Base-by-base conservation (phyloP, 2,888 invertebrate species). In the Eremobia ochroleuca region DNA sequence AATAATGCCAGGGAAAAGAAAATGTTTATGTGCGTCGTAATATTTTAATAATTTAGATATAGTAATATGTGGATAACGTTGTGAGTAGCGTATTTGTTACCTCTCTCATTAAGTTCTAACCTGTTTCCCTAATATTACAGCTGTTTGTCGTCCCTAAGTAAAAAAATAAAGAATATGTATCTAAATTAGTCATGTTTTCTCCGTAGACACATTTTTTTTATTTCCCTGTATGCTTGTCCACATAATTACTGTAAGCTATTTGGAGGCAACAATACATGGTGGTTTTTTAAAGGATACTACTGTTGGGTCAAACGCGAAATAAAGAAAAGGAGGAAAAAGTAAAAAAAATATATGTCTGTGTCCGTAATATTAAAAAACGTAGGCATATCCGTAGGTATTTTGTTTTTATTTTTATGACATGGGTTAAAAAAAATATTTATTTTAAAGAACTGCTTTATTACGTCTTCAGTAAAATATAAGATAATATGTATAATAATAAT, bases 131-230 rank as follows among this genome's bases (percentile, higher is more conserved):
- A n/a, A n/a, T n/a, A n/a, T n/a, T n/a, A n/a, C n/a, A n/a, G n/a
- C n/a, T n/a, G n/a, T n/a, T n/a, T n/a, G n/a, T n/a, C n/a, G n/a
- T n/a, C n/a, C n/a, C n/a, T n/a, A n/a, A n/a, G n/a, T n/a, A n/a
- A n/a, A n/a, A n/a, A n/a, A n/a, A n/a, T n/a, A n/a, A n/a, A n/a
- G n/a, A n/a, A n/a, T n/a, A n/a, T n/a, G 34, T 37, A 37, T 77
- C 28, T 11, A 46, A 46, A 77, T 64, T 34, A 76, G 11, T 21
- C 28, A 64, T 77, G 8, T 18, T 43, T 77, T 77, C 46, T 61
- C 58, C 34, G 34, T 5, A 15, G 9, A 25, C 2, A 31, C 9
- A 15, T 67, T 67, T 5, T 34, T 34, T 58, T 68, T 68, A 68
- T 58, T 58, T 58, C 34, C 67, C n/a, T n/a, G 18, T 58, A 34